A percentile compares a stretch with the other conserved stretches of the same genome.
Evolutionary conservation across 2,797 vertebrate genomes (phyloP).

Genomic region (Erethizon dorsatum): DNA sequence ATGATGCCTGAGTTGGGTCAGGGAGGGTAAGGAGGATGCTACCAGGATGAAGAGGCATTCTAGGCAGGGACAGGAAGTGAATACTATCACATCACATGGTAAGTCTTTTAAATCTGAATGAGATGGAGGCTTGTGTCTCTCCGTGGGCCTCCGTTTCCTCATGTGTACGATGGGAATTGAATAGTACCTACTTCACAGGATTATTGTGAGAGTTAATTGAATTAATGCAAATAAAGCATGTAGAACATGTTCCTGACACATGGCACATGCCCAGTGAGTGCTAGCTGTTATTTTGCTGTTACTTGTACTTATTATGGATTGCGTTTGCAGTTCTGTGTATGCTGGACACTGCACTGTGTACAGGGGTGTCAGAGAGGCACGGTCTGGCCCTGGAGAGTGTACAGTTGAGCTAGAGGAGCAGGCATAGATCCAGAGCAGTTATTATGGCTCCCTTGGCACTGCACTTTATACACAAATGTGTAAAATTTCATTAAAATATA

Average conservation of each 20-base stretch:
- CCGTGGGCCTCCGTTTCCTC: neutral
- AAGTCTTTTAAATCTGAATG: neutral
- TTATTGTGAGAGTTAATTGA: neutral
- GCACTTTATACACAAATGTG: neutral
- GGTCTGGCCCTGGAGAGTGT: too few species aligned
- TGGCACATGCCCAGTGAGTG: neutral
- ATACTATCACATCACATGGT: neutral
- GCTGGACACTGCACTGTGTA: neutral
- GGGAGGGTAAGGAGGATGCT: neutral
- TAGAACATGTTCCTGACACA: too few species aligned
- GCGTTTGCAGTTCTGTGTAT: neutral
- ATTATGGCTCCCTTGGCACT: fast-evolving
- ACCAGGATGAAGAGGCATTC: neutral
- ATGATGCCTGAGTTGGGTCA: neutral
- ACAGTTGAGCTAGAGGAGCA: too few species aligned
- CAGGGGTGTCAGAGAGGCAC: neutral
- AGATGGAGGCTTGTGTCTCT: neutral
- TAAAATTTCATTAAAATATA: conserved; percentile 23
- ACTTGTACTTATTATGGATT: neutral
- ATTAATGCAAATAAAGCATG: neutral
- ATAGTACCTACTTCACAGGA: neutral
- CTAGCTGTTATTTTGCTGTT: neutral
- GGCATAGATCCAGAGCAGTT: fast-evolving
- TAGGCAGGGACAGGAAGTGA: neutral
- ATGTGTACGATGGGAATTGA: neutral